Base-by-base conservation (phyloP, 2,113 vertebrate species). In the Coryphaenoides rupestris region DNA sequence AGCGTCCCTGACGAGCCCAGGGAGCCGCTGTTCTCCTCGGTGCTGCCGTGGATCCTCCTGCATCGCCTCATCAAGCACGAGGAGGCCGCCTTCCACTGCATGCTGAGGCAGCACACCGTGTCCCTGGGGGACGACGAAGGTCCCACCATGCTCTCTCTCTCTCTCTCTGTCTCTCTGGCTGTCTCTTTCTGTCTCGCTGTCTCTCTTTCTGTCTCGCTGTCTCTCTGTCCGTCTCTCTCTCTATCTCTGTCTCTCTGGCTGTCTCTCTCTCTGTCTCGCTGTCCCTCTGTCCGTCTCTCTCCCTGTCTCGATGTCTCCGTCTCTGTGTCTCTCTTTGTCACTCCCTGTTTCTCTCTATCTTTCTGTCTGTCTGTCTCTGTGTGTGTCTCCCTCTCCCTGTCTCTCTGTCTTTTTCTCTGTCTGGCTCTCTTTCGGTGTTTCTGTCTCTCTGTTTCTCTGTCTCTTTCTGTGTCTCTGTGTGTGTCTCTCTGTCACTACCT, bases 41-140 rank as follows among this genome's bases (percentile, higher is more conserved):
- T 98, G 66, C 88, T 98, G 70, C 96, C 97, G 0, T 99, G 97
- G 97, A 92, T 99, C 61, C 90, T 95, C 46, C 83, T 99, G 46
- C 93, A 96, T 78, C 92, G 93, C 61, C 77, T 99, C 68, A 95
- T 99, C 83, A 93, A 95, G 82, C 92, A 95, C 0, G 96, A 98
- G 69, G 97, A 99, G 76, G 93, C 93, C 3, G 85, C 90, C 21
- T 94, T 96, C 70, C 83, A 64, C 47, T 91, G 94, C 55, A 88
- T 95, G 81, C 89, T 93, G 63, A 91, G 89, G 21, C 93, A 94
- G 70, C 95, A 93, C 62, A n/a, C n/a, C n/a, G 80, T 91, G 17
- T 88, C 90, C 59, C 81, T 81, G 19, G 91, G 91, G 0, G 88
- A 83, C 12, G 92, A 93, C 14, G 95, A 96, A 40, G 94, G 94